Evolutionary conservation across 1,140 invertebrate species (phyloP).

Genomic region (Hypsibius dujardini): DNA sequence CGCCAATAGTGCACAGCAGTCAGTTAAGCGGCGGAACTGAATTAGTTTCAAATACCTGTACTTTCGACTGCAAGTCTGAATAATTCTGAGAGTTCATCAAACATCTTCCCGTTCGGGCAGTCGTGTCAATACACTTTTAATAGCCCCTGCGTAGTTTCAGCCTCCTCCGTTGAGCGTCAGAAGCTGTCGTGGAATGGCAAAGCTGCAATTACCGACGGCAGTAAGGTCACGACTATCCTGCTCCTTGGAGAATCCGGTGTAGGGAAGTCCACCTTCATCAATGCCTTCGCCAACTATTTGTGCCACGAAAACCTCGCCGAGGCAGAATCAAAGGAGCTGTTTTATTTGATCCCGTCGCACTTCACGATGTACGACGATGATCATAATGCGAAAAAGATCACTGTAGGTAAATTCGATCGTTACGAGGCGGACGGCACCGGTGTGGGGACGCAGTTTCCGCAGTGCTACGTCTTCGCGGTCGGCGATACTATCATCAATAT

Average conservation of each 20-base stretch:
- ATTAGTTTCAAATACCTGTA: no score
- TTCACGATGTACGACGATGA: neutral
- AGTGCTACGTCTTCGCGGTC: constrained; percentile 21
- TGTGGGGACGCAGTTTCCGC: constrained; percentile 19
- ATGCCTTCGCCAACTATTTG: constrained; percentile 24
- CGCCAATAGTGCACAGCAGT: no score
- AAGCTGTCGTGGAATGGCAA: no score
- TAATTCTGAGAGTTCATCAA: no score
- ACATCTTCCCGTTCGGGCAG: no score
- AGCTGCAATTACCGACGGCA: neutral
- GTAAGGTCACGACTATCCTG: constrained; percentile 22
- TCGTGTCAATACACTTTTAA: no score
- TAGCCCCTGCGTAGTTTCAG: no score
- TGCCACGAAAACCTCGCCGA: constrained; percentile 21
- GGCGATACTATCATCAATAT: constrained; percentile 22
- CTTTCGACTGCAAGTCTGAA: no score
- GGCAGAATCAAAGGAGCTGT: constrained; percentile 15
- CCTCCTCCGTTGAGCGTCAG: no score
- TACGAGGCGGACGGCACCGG: constrained; percentile 13
- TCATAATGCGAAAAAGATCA: neutral
- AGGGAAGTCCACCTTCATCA: constrained; percentile 25
- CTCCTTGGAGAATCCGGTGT: constrained; percentile 25
- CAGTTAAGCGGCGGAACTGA: no score
- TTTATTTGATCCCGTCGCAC: neutral
- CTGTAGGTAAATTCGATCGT: neutral